Conservation (phyloP, 2,113 vertebrate species). For the Lanius collurio region DNA sequence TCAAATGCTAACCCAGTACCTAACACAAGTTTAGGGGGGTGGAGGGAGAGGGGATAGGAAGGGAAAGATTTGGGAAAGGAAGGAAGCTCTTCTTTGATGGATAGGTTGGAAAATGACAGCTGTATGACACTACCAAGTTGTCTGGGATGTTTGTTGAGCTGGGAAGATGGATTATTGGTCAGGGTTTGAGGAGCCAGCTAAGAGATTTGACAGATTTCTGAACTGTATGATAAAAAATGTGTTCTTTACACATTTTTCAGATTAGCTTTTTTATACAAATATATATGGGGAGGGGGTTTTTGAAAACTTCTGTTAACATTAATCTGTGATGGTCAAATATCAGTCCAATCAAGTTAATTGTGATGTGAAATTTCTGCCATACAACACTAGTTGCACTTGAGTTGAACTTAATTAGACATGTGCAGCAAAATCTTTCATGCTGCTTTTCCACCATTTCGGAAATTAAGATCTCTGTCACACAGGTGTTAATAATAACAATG, state of each 20-base stretch:
- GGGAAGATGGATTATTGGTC: background rate
- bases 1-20: background rate
- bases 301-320: background rate
- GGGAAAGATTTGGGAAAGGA: background rate
- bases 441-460: slow-evolving; percentile 6
- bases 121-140: background rate
- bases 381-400: background rate
- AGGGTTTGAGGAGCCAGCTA: background rate
- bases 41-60: background rate
- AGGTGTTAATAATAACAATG: slow-evolving; percentile 5
- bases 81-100: background rate
- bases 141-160: background rate
- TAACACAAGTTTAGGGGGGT: background rate
- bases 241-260: background rate
- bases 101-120: background rate
- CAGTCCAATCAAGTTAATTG: background rate
- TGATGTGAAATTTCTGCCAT: background rate
- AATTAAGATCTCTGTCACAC: background rate
- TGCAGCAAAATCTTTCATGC: background rate
- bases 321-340: background rate
- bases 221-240: background rate
- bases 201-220: background rate
- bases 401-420: background rate
- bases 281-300: background rate
- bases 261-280: background rate